These are phyloP conservation scores for Rostratula benghalensis DNA, from an alignment of 2,113 vertebrate species.

Conservation along the genomic window DNA sequence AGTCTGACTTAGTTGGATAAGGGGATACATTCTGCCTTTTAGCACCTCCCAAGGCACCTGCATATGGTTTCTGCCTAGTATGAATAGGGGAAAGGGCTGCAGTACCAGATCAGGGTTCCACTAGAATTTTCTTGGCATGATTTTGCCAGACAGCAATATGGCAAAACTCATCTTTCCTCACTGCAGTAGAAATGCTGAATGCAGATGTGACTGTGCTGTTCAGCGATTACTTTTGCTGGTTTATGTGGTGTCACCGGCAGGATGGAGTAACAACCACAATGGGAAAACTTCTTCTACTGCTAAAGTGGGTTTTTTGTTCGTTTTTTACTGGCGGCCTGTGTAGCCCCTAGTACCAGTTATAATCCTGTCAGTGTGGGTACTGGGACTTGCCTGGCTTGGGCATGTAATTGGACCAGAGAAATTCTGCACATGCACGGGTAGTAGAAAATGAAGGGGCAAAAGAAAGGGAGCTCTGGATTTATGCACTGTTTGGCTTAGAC, in stretches of 20 bases:
- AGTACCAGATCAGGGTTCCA: background rate
- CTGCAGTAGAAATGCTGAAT: background rate
- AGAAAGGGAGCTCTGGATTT: background rate
- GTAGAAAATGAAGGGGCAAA: background rate
- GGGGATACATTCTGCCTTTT: background rate
- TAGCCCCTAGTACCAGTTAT: background rate
- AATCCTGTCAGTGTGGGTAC: background rate
- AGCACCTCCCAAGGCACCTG: background rate
- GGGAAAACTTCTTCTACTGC: background rate
- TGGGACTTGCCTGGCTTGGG: background rate
- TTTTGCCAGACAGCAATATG: background rate
- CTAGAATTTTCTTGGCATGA: background rate
- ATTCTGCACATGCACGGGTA: background rate
- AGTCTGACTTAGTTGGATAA: background rate
- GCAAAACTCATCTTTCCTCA: background rate
- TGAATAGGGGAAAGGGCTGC: background rate
- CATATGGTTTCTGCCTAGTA: background rate
- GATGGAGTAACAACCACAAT: background rate
- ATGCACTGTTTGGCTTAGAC: background rate
- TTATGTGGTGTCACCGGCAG: background rate
- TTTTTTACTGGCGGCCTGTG: background rate
- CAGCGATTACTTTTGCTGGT: background rate
- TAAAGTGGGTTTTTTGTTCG: background rate
- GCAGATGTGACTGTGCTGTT: background rate
- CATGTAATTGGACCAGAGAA: background rate